Percentiles rank a stretch among this genome's conserved stretches.
Conservation (phyloP, 1,140 invertebrate genomes). For the Euura lappo region DNA sequence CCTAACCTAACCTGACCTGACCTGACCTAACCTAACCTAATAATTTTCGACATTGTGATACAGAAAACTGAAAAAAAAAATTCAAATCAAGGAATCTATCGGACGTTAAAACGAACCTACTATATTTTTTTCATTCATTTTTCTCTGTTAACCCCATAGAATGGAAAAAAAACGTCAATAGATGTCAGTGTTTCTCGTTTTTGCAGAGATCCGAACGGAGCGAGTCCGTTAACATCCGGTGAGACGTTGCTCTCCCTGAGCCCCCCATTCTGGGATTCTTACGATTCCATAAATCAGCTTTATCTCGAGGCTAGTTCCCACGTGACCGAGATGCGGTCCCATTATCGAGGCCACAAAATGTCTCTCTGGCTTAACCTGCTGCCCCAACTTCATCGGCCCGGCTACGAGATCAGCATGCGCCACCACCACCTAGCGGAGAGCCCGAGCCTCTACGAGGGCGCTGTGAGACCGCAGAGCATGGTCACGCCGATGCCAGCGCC, state of each 20-base stretch:
- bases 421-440: conserved; percentile 78
- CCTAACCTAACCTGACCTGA: too few relatives aligned
- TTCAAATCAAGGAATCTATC: too few relatives aligned
- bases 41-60: too few relatives aligned
- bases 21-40: too few relatives aligned
- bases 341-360: conserved; percentile 89
- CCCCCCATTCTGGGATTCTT: conserved; percentile 84
- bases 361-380: conserved; percentile 92
- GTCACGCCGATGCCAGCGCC: conserved; percentile 64
- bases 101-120: too few relatives aligned
- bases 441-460: conserved; percentile 73
- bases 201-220: conserved; percentile 73
- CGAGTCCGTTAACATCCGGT: conserved; percentile 36
- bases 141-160: too few relatives aligned
- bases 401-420: conserved; percentile 78
- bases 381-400: conserved; percentile 83
- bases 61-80: too few relatives aligned
- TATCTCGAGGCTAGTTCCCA: conserved; percentile 81
- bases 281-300: conserved; percentile 87
- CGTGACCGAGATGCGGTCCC: conserved; percentile 76
- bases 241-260: conserved; percentile 31
- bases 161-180: too few relatives aligned
- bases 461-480: conserved; percentile 72
- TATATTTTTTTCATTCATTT: too few relatives aligned
- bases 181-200: conserved; percentile 18